Base-by-base conservation (phyloP, 2,113 vertebrate genomes). In the Garra rufa region DNA sequence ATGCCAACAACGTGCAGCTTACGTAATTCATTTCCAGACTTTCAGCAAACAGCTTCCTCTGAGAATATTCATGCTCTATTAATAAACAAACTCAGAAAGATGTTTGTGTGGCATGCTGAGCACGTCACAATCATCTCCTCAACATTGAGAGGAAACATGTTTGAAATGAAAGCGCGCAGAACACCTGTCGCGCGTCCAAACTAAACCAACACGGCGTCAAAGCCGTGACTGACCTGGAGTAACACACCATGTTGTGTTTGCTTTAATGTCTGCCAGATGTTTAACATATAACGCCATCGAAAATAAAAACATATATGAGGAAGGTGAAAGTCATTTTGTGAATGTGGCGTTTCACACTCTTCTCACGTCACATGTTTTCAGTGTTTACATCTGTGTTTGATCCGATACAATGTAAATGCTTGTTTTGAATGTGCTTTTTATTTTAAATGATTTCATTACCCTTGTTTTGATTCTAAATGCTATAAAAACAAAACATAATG, bases 401-500 rank as follows among this genome's bases (percentile, higher is more conserved):
- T 41, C 17, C 65, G 11, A 41, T 11, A 38, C 63, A 38, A 8
- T 67, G 52, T 21, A 0, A 63, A 15, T 19, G 6, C 6, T 34
- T 46, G 41, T n/a, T 38, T 70, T 44, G 21, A 71, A 71, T 75
- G 44, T 75, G 46, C 41, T 24, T 71, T 10, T 52, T 19, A 21
- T 76, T 76, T 76, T 52, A 5, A 52, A 76, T 30, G 8, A 50
- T 21, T 52, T n/a, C 69, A 71, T 71, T 71, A 44, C 38, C 6
- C 69, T 71, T 71, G 69, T 71, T 71, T 71, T 71, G 69, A 71
- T 44, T 44, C n/a, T 24, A 71, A 71, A 44, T 14, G 69, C 44
- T 24, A 13, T 24, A 8, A 44, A 30, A 55, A 55, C 4, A 9
- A 57, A 76, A n/a, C 17, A n/a, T 44, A 61, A 78, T 26, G 38